Percentiles rank a stretch among this genome's conserved stretches.
phyloP scores from a whole-genome alignment of 1,140 invertebrate species.

The Wasmannia auropunctata region DNA sequence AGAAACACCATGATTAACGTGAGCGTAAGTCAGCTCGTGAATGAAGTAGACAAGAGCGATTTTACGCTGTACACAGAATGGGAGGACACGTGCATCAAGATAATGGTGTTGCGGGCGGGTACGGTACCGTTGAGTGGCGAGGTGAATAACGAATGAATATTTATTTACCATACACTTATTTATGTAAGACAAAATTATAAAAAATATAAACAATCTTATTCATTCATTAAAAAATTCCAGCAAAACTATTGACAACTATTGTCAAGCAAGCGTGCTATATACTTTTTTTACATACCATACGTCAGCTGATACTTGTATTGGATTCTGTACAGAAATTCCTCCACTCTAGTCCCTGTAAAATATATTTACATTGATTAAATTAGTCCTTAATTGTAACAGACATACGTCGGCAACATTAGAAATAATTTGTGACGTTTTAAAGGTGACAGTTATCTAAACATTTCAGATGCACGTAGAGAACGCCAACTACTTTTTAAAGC shows the following conservation, averaged over 20 bases:
- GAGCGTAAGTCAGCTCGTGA: slow-evolving; percentile 56
- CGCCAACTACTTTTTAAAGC: slow-evolving; percentile 38
- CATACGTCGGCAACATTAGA: too few species aligned
- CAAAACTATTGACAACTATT: too few species aligned
- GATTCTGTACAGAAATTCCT: too few species aligned
- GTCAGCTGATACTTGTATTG: too few species aligned
- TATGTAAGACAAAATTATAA: background rate
- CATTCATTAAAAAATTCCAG: background rate
- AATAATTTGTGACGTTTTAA: too few species aligned
- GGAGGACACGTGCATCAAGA: slow-evolving; percentile 50
- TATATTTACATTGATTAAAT: too few species aligned
- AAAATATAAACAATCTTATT: background rate
- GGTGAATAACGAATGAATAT: too few species aligned
- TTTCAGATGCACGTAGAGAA: slow-evolving; percentile 58
- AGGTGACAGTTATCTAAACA: background rate
- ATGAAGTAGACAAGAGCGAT: slow-evolving; percentile 51
- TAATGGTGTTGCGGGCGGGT: slow-evolving; percentile 55
- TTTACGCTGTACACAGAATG: slow-evolving; percentile 66
- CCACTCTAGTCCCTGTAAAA: too few species aligned
- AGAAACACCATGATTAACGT: slow-evolving; percentile 54
- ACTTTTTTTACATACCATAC: too few species aligned
- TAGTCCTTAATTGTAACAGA: too few species aligned
- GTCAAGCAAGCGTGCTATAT: too few species aligned
- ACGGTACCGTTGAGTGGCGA: slow-evolving; percentile 52
- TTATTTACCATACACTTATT: too few species aligned